These are phyloP conservation scores for Drosophila nr. perissopoda DNA, from an alignment of 2,888 invertebrate genomes.

Conservation along the genomic window DNA sequence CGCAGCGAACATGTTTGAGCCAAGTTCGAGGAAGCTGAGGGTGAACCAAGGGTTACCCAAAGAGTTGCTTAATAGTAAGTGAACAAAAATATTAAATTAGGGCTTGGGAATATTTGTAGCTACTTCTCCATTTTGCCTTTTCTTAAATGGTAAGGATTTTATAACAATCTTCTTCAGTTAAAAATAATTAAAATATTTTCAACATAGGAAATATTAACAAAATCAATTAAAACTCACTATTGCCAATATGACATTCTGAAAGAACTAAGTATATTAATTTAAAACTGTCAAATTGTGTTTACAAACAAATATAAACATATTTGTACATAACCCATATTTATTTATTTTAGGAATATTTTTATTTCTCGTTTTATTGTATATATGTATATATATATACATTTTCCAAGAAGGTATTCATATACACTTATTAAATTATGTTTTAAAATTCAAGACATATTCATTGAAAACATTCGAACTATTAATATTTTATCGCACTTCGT, in stretches of 20 bases:
- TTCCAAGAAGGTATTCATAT: neutral
- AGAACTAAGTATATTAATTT: neutral
- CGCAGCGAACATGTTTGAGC: slow-evolving; percentile 63
- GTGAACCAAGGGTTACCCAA: slow-evolving; percentile 14
- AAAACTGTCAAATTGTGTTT: neutral
- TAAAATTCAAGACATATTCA: neutral
- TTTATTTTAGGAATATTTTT: neutral
- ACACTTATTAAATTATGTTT: neutral
- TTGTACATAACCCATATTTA: too few relatives aligned
- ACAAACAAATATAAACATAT: neutral
- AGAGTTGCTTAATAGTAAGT: neutral
- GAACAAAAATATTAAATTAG: neutral
- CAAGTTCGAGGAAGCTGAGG: slow-evolving; percentile 51
- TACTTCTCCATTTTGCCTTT: neutral
- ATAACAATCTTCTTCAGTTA: neutral
- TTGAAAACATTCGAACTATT: neutral
- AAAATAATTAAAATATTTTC: neutral
- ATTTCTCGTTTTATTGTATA: neutral
- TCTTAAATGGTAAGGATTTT: rapidly evolving
- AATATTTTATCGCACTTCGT: neutral
- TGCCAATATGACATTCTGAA: neutral
- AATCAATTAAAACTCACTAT: neutral
- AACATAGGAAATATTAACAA: neutral
- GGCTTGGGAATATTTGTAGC: neutral
- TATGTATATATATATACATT: neutral